These are phyloP conservation scores for Nanorana parkeri DNA, from an alignment of 2,113 vertebrate genomes.

Conservation along the genomic window DNA sequence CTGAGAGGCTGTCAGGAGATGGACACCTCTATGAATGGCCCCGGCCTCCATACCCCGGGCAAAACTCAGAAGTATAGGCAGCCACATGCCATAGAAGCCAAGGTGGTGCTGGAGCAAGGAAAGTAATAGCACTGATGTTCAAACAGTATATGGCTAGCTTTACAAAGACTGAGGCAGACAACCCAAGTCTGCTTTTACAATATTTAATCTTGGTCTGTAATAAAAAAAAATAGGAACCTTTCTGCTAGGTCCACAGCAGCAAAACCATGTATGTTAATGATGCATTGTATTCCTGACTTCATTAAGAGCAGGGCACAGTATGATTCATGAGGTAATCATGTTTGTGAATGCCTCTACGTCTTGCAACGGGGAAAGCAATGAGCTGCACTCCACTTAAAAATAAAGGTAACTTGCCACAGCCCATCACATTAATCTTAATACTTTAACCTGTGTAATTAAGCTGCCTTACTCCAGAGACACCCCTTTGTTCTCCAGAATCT, in stretches of 20 bases:
- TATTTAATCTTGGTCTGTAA: not conserved
- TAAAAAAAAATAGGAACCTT: not conserved
- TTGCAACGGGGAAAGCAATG: conserved; percentile 54
- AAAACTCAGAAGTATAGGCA: no score
- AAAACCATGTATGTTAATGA: conserved; percentile 41
- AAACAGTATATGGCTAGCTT: no score
- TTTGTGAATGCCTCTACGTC: conserved; percentile 57
- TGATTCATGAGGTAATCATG: conserved; percentile 55
- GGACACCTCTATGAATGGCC: no score
- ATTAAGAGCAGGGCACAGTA: conserved; percentile 54
- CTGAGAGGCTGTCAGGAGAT: no score
- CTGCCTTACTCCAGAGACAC: conserved; percentile 46
- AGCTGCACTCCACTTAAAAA: conserved; percentile 52
- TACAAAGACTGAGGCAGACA: no score
- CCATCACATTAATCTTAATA: conserved; percentile 38
- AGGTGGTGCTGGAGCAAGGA: no score
- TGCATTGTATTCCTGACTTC: conserved; percentile 54
- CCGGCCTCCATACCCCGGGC: no score
- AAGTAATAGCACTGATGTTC: no score
- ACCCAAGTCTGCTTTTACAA: not conserved
- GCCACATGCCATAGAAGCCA: no score
- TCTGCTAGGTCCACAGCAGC: not conserved
- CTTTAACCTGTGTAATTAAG: conserved; percentile 55
- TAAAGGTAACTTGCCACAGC: conserved; percentile 56
- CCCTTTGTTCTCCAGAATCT: conserved; percentile 49